Percentiles rank a stretch among this genome's conserved stretches.
Conservation (phyloP, 2,888 invertebrate species). For the Leptopterna dolabrata region DNA sequence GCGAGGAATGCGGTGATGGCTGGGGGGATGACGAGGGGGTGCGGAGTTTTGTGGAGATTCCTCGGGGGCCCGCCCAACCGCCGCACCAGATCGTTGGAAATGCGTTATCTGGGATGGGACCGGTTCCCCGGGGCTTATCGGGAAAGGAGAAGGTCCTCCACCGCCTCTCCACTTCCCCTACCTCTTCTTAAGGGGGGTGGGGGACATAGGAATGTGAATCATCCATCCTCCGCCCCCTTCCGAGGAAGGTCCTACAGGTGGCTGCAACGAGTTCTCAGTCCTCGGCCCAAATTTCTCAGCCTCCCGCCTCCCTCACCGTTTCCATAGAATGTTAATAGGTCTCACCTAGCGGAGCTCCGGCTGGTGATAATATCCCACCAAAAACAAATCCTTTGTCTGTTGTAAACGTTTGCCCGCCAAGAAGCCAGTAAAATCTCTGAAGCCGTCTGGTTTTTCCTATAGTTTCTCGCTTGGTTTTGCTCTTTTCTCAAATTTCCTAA, state of each 20-base stretch:
- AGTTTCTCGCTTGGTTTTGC: too few relatives aligned
- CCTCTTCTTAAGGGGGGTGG: too few relatives aligned
- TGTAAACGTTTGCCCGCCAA: too few relatives aligned
- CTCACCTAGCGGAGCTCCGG: neutral
- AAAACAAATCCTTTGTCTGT: too few relatives aligned
- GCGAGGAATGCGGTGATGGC: neutral
- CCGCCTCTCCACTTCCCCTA: too few relatives aligned
- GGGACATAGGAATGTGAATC: neutral
- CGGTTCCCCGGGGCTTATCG: neutral
- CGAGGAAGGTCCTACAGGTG: neutral
- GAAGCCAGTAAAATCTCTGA: too few relatives aligned
- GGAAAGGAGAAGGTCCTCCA: neutral
- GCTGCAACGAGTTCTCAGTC: neutral
- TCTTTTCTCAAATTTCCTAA: too few relatives aligned
- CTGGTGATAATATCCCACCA: neutral
- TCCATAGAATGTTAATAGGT: neutral
- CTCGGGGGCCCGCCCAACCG: neutral
- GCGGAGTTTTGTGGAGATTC: neutral
- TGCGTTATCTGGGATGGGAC: neutral
- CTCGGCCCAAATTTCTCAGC: neutral
- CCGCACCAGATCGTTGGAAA: neutral
- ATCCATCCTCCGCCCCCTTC: neutral
- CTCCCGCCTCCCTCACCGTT: neutral
- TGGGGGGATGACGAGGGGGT: neutral
- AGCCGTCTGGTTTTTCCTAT: too few relatives aligned